Evolutionary conservation across 2,888 invertebrate genomes (phyloP).

Genomic region (Hyppa rectilinea): DNA sequence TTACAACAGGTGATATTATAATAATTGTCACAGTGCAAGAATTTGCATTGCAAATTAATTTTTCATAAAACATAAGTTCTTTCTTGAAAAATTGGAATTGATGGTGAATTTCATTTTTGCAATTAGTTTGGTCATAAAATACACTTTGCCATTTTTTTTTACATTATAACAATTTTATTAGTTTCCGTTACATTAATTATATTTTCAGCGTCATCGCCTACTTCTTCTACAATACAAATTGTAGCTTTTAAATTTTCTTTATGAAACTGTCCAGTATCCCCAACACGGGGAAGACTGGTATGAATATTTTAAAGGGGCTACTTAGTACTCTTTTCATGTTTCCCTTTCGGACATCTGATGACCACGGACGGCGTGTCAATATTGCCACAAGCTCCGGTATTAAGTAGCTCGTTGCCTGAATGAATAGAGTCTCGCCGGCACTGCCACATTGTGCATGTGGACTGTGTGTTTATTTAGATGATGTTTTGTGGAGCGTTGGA

Average conservation of each 20-base stretch:
- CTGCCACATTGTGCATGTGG: constrained; percentile 71
- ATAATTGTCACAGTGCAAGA: constrained; percentile 26
- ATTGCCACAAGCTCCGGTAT: constrained; percentile 84
- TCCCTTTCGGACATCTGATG: constrained; percentile 85
- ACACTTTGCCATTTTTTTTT: constrained; percentile 31
- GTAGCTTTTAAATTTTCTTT: constrained; percentile 14
- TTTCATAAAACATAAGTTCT: constrained; percentile 1
- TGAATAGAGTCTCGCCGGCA: constrained; percentile 83
- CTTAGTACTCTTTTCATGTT: constrained; percentile 75
- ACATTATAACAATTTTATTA: constrained; percentile 63
- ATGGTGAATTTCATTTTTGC: constrained; percentile 1
- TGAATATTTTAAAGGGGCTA: constrained; percentile 79
- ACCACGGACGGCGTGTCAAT: constrained; percentile 85
- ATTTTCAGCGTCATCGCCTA: constrained; percentile 17
- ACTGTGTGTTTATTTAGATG: constrained; percentile 77
- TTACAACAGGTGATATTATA: constrained; percentile 55
- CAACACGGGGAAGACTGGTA: constrained; percentile 30
- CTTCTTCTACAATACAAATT: constrained; percentile 1
- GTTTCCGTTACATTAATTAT: constrained; percentile 59
- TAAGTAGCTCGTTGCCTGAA: constrained; percentile 85
- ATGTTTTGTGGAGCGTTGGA: constrained; percentile 64
- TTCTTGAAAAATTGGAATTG: constrained; percentile 8
- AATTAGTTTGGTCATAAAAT: constrained; percentile 8
- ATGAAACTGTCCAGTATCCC: constrained; percentile 37
- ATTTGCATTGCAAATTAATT: constrained; percentile 37